Percentiles rank a stretch among this genome's conserved stretches.
Evolutionary conservation across 2,113 vertebrate species (phyloP).

Genomic region (Grallaria varia): DNA sequence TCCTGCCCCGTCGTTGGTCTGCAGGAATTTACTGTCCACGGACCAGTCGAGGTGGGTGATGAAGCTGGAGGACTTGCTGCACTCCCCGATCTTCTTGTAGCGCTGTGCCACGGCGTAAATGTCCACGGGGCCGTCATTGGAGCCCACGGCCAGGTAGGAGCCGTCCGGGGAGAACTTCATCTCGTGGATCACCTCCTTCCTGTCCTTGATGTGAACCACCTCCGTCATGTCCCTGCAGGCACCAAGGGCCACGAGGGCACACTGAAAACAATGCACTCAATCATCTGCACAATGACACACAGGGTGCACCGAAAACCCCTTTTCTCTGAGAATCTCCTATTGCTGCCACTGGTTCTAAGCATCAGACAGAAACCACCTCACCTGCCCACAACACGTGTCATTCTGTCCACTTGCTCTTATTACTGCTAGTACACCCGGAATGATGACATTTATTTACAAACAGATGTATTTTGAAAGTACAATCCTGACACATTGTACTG

Average conservation of each 20-base stretch:
- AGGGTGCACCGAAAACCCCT: background rate
- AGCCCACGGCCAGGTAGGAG: constrained; percentile 92
- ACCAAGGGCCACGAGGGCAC: background rate
- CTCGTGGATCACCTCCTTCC: constrained; percentile 97
- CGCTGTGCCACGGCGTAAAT: constrained; percentile 90
- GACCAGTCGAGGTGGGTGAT: constrained; percentile 98
- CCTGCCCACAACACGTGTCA: background rate
- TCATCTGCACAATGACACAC: background rate
- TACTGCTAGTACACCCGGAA: background rate
- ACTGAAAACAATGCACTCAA: background rate
- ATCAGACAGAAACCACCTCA: background rate
- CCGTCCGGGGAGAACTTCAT: constrained; percentile 97
- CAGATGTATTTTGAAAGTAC: background rate
- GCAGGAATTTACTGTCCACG: constrained; percentile 91
- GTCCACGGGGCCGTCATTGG: constrained; percentile 92
- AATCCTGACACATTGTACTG: background rate
- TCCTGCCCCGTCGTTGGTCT: constrained; percentile 91
- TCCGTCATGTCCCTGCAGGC: constrained; percentile 94
- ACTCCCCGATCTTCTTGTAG: constrained; percentile 97
- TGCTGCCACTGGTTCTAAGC: background rate
- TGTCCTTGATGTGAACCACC: constrained; percentile 96
- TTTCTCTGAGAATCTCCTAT: background rate
- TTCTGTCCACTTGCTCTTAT: background rate
- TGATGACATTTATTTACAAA: background rate
- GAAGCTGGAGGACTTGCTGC: constrained; percentile 88